Percentiles rank a stretch among this genome's conserved stretches.
Evolutionary conservation across 2,888 invertebrate genomes (phyloP).

Genomic region (Dendrolimus houi): DNA sequence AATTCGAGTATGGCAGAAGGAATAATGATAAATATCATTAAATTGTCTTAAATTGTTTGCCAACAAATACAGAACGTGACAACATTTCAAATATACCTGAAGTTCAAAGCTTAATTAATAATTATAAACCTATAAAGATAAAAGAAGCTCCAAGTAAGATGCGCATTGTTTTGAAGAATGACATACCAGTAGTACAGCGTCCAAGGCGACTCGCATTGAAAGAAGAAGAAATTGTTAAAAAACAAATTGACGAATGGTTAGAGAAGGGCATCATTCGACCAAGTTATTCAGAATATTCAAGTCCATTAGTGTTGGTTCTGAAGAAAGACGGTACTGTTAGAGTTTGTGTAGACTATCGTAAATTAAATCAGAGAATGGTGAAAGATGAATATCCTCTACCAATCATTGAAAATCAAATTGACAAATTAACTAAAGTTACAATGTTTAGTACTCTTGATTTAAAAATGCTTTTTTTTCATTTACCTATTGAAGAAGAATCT

Average conservation of each 20-base stretch:
- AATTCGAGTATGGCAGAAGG: no score
- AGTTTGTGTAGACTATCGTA: constrained; percentile 39
- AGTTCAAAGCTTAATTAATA: constrained; percentile 4
- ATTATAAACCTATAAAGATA: constrained; percentile 8
- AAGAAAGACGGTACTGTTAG: constrained; percentile 14
- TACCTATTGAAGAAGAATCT: constrained; percentile 19
- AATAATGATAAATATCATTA: neutral
- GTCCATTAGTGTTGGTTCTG: constrained; percentile 13
- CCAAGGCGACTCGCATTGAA: neutral
- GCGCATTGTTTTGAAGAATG: constrained; percentile 16
- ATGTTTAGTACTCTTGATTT: constrained; percentile 22
- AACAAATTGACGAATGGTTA: no score
- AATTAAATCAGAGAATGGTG: no score
- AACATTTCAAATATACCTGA: neutral
- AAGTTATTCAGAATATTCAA: constrained; percentile 15
- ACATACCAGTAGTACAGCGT: constrained; percentile 15
- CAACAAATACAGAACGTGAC: no score
- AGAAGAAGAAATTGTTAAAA: no score
- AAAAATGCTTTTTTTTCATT: constrained; percentile 40
- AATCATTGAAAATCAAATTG: constrained; percentile 35
- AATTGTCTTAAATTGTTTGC: no score
- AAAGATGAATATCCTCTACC: constrained; percentile 23
- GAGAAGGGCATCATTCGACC: neutral
- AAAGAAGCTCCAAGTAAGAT: constrained; percentile 15
- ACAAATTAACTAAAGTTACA: constrained; percentile 27